Conservation (phyloP, 1,140 invertebrate species). For the Drosophila baimaii region DNA sequence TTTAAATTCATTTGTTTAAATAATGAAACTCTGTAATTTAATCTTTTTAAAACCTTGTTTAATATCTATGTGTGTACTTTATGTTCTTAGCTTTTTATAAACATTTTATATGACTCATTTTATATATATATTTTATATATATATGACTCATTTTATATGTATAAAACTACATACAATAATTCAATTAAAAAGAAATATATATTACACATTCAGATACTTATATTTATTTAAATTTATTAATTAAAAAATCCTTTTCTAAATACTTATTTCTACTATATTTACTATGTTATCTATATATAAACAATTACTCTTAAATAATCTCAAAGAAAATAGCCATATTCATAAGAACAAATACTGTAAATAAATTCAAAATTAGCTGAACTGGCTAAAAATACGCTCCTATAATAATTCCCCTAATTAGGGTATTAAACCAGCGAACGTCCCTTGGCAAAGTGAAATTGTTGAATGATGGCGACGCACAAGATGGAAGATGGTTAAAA, state of each 20-base stretch:
- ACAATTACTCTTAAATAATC: neutral
- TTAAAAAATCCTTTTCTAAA: neutral
- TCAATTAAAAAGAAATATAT: too few relatives aligned
- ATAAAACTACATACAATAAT: too few relatives aligned
- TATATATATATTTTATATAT: too few relatives aligned
- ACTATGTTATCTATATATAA: neutral
- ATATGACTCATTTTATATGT: too few relatives aligned
- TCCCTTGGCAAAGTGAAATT: slow-evolving; percentile 30
- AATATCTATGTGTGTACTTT: too few relatives aligned
- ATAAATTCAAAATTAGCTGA: neutral
- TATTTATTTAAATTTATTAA: neutral
- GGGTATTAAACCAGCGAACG: slow-evolving; percentile 9
- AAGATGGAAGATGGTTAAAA: slow-evolving; percentile 41
- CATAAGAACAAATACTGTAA: neutral
- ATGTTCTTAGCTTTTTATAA: too few relatives aligned
- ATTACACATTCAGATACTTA: too few relatives aligned
- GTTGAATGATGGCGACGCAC: slow-evolving; percentile 60
- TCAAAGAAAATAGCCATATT: too few relatives aligned
- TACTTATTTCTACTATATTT: neutral
- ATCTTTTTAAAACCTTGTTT: too few relatives aligned
- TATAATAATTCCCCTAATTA: neutral
- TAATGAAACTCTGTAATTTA: too few relatives aligned
- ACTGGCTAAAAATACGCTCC: neutral
- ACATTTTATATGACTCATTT: too few relatives aligned
- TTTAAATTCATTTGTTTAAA: too few relatives aligned